A percentile compares a stretch with the other conserved stretches of the same genome.
Conservation (phyloP, 2,797 vertebrate species). For the Acropternis orthonyx region DNA sequence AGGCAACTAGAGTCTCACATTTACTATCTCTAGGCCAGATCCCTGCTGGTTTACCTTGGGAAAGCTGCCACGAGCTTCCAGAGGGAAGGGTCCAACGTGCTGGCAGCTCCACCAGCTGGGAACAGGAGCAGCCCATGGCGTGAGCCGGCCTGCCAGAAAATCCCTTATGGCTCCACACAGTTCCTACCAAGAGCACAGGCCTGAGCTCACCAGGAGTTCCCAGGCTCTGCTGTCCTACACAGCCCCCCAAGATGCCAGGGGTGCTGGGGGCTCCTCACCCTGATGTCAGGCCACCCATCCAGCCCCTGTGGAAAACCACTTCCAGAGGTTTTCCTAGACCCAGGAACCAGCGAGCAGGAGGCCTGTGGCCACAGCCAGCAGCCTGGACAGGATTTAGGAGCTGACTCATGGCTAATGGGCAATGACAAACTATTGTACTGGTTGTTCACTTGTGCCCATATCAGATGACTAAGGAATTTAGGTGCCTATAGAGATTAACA, state of each 20-base stretch:
- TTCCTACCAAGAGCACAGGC: background rate
- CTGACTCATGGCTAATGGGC: constrained; percentile 28
- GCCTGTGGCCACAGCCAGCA: background rate
- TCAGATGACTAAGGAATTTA: constrained; percentile 50
- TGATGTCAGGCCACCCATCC: accelerated
- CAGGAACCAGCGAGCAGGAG: background rate
- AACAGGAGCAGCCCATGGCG: accelerated
- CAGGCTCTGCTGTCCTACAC: background rate
- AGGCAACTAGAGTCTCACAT: background rate
- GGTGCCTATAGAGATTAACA: constrained; percentile 8
- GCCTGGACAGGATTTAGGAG: background rate
- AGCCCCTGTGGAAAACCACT: background rate
- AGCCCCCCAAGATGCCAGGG: no score
- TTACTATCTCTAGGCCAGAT: background rate
- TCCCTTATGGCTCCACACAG: background rate
- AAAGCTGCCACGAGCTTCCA: background rate
- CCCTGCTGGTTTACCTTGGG: background rate
- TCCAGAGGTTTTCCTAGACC: background rate
- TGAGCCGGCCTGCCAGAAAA: background rate
- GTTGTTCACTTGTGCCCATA: background rate
- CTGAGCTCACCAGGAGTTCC: background rate
- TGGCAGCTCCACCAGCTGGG: background rate
- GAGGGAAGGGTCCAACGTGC: background rate
- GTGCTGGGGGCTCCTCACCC: background rate
- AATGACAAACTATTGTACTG: background rate